Conservation (phyloP, 1,140 invertebrate genomes). For the Prorops nasuta region DNA sequence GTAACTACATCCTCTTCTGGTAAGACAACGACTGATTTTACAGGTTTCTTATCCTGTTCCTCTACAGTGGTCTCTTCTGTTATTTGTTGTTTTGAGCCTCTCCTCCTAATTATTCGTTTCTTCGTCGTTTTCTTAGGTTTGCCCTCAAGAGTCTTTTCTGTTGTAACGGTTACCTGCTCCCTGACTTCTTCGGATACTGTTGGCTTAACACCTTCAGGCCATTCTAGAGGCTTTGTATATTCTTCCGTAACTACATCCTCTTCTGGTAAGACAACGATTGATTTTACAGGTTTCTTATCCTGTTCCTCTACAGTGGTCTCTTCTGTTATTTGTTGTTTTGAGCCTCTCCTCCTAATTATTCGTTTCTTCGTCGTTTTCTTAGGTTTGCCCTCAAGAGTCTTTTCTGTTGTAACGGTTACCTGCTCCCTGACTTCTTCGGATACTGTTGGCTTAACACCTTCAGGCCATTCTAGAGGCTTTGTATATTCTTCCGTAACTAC, state of each 20-base stretch:
- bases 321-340: constrained; percentile 49
- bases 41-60: constrained; percentile 16
- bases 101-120: constrained; percentile 18
- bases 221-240: constrained; percentile 8
- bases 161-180: constrained; percentile 22
- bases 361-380: constrained; percentile 24
- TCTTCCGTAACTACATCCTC: constrained; percentile 19
- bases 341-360: constrained; percentile 34
- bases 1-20: constrained; percentile 11
- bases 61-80: constrained; percentile 24
- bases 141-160: constrained; percentile 20
- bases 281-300: constrained; percentile 26
- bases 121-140: constrained; percentile 21
- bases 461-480: too few species aligned
- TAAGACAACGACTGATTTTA: constrained; percentile 4
- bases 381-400: constrained; percentile 12
- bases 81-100: constrained; percentile 16
- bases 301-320: constrained; percentile 48
- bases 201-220: constrained; percentile 7
- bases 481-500: constrained; percentile 19
- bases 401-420: constrained; percentile 18
- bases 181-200: neutral
- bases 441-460: constrained; percentile 12
- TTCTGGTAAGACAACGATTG: constrained; percentile 11
- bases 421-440: constrained; percentile 13